These are phyloP conservation scores for Peromyscus californicus DNA, from an alignment of 2,113 vertebrate species.

Conservation along the genomic window DNA sequence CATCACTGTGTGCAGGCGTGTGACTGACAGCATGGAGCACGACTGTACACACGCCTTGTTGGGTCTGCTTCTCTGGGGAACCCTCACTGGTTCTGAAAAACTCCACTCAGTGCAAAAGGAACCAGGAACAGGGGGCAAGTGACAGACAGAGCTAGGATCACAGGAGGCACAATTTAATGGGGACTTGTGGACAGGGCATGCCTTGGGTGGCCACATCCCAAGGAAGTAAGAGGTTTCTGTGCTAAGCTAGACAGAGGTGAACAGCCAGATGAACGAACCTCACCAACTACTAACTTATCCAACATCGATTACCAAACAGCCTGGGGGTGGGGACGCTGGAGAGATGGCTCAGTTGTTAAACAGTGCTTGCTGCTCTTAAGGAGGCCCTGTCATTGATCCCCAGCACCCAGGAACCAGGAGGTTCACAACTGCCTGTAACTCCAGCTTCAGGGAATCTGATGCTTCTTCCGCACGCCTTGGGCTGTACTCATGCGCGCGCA, in stretches of 20 bases:
- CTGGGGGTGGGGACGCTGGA: not conserved
- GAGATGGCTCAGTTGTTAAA: not conserved
- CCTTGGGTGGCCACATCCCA: not conserved
- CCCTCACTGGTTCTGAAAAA: not conserved
- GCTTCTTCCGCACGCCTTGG: not conserved
- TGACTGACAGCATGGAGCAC: too few relatives aligned
- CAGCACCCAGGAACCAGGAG: not conserved
- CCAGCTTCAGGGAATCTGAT: not conserved
- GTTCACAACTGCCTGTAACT: not conserved
- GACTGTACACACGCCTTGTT: too few relatives aligned
- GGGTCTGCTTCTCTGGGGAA: not conserved
- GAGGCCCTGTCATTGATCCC: not conserved
- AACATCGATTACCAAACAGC: not conserved
- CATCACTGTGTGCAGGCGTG: too few relatives aligned
- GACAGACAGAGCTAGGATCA: not conserved
- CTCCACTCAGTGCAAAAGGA: not conserved
- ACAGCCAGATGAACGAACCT: not conserved
- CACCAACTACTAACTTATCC: not conserved
- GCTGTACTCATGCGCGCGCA: not conserved
- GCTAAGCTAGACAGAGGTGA: not conserved
- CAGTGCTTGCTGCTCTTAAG: not conserved
- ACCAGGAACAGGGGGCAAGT: not conserved
- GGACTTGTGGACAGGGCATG: not conserved
- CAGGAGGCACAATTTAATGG: not conserved
- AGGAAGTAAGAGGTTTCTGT: not conserved